A percentile compares a stretch with the other conserved stretches of the same genome.
Evolutionary conservation across 1,140 invertebrate genomes (phyloP).

Genomic region (Nymphalis io): DNA sequence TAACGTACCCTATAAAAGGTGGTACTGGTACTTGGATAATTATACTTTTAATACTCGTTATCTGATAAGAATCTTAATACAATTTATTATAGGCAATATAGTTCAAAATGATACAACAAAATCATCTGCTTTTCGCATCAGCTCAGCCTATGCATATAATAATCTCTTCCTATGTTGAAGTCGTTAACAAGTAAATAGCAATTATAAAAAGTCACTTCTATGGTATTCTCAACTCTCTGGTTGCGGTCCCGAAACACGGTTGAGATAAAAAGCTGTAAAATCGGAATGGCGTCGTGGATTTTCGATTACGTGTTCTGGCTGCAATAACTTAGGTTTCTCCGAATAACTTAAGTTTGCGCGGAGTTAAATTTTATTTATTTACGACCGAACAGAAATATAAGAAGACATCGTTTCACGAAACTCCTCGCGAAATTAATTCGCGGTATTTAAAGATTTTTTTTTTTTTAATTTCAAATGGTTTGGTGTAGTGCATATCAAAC

Average conservation of each 20-base stretch:
- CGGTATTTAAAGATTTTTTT: slow-evolving; percentile 20
- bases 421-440: slow-evolving; percentile 22
- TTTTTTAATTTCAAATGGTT: slow-evolving; percentile 8
- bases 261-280: slow-evolving; percentile 38
- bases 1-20: too few species aligned
- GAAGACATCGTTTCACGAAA: slow-evolving; percentile 19
- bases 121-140: too few species aligned
- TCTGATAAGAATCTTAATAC: too few species aligned
- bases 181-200: too few species aligned
- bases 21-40: too few species aligned
- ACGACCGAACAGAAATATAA: slow-evolving; percentile 25
- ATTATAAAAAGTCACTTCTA: background rate
- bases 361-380: slow-evolving; percentile 41
- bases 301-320: slow-evolving; percentile 32
- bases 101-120: too few species aligned
- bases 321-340: slow-evolving; percentile 43
- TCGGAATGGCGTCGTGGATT: slow-evolving; percentile 30
- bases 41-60: too few species aligned
- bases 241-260: slow-evolving; percentile 16
- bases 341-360: slow-evolving; percentile 39
- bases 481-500: background rate
- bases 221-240: background rate
- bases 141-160: too few species aligned
- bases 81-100: background rate
- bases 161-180: too few species aligned